Base-by-base conservation (phyloP, 2,888 invertebrate species). In the Scaptomyza flava region DNA sequence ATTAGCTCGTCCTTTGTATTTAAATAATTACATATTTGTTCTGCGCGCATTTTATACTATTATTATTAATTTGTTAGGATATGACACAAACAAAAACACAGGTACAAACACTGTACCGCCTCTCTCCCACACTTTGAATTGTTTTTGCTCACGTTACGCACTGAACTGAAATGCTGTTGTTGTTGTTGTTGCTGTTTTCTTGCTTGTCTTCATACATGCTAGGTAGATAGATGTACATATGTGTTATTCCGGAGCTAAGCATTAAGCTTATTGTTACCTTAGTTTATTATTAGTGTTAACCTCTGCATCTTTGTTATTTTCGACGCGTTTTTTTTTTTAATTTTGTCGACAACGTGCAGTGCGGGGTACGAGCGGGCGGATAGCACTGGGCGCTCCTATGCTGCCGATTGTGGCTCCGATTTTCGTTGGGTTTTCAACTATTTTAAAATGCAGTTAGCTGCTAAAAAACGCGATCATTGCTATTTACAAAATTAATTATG, bases 11-110 rank as follows among this genome's bases (percentile, higher is more conserved):
- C 66, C 76, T 79, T 79, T 79, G 59, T 48, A 68, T 66, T 79
- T 72, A 59, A 68, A 58, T 60, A 81, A 73, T 81, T 75, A 75
- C 85, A 87, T 86, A 34, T 72, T 81, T 76, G 69, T 76, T 62
- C 41, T 67, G 43, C 17, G 27, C 56, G 52, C 62, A 68, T 72
- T 68, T 65, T 51, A 46, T 46, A 54, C 56, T 38, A 45, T 50
- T 34, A 50, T 23, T 34, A 50, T 27, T 70, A 34, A 59, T 54
- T 62, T 60, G 53, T 61, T 63, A 53, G 66, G 63, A 72, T 72
- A 64, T 68, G 53, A 69, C 61, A 77, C 58, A 58, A 42, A 33
- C 30, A 47, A 27, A 58, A 45, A 67, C 56, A 52, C 38, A 57
- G 50, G 36, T 45, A 34, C 54, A 69, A 72, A 72, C 54, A 60